These are phyloP conservation scores for Brachypteracias leptosomus DNA, from an alignment of 2,113 vertebrate species.

Conservation along the genomic window DNA sequence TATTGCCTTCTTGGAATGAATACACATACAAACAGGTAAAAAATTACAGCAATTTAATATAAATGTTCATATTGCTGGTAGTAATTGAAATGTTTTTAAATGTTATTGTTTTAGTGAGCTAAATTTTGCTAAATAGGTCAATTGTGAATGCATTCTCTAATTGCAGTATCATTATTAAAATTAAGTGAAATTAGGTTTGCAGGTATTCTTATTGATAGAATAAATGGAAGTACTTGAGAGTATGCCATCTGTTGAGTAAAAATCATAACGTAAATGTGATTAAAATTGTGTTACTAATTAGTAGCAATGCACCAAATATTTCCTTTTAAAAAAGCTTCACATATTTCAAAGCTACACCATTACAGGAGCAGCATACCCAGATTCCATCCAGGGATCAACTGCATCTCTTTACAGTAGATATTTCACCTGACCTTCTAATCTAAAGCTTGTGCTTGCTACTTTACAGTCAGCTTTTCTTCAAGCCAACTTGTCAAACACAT, in stretches of 20 bases:
- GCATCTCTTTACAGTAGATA: not conserved
- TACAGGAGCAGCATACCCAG: not conserved
- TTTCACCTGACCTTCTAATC: slow-evolving; percentile 60
- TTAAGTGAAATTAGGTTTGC: not conserved
- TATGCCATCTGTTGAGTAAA: not conserved
- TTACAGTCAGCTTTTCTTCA: slow-evolving; percentile 36
- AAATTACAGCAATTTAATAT: not conserved
- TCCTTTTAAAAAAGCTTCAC: not conserved
- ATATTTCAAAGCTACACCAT: not conserved
- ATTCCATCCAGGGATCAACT: not conserved
- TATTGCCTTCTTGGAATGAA: not conserved
- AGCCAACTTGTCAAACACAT: slow-evolving; percentile 45
- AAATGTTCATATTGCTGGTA: not conserved
- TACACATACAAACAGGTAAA: not conserved
- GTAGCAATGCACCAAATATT: not conserved
- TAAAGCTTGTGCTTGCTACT: slow-evolving; percentile 29
- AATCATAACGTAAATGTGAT: not conserved
- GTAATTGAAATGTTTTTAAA: not conserved
- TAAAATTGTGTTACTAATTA: not conserved
- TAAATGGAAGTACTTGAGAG: not conserved
- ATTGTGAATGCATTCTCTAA: not conserved
- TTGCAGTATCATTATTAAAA: not conserved
- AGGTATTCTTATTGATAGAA: not conserved
- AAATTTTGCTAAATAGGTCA: not conserved
- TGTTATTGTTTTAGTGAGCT: not conserved